These are phyloP conservation scores for Micrasema longulum DNA, from an alignment of 1,140 invertebrate species.

Conservation along the genomic window DNA sequence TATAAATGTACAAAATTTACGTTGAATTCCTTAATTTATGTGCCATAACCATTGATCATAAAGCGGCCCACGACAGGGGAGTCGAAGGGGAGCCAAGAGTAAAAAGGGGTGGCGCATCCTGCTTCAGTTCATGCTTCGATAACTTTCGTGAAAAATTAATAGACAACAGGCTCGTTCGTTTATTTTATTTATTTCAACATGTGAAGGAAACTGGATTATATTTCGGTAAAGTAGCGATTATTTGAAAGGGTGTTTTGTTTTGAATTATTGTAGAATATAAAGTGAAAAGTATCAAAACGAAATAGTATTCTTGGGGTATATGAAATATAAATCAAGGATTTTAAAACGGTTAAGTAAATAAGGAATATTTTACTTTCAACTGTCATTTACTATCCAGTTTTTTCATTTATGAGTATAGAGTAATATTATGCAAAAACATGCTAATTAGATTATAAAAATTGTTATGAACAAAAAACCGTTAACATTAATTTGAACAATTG, in stretches of 20 bases:
- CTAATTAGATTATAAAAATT: no score
- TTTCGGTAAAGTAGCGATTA: slow-evolving; percentile 13
- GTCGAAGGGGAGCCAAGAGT: background rate
- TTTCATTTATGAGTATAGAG: no score
- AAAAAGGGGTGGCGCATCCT: slow-evolving; percentile 27
- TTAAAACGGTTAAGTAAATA: background rate
- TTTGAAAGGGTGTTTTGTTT: no score
- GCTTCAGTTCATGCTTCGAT: slow-evolving; percentile 50
- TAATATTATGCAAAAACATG: no score
- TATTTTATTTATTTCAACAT: slow-evolving; percentile 53
- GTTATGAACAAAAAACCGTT: no score
- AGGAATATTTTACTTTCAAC: no score
- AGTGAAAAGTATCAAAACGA: no score
- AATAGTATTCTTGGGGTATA: no score
- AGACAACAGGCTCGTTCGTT: slow-evolving; percentile 49
- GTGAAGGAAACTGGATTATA: slow-evolving; percentile 35
- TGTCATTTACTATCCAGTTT: no score
- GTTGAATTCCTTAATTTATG: slow-evolving; percentile 55
- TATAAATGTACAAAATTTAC: slow-evolving; percentile 53
- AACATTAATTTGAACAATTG: no score
- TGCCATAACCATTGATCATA: slow-evolving; percentile 55
- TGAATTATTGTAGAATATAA: no score
- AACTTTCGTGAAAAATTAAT: slow-evolving; percentile 54
- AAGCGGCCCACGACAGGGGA: slow-evolving; percentile 39
- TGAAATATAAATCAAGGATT: no score